These are phyloP conservation scores for Ametastegia equiseti DNA, from an alignment of 2,888 invertebrate species.

Conservation along the genomic window DNA sequence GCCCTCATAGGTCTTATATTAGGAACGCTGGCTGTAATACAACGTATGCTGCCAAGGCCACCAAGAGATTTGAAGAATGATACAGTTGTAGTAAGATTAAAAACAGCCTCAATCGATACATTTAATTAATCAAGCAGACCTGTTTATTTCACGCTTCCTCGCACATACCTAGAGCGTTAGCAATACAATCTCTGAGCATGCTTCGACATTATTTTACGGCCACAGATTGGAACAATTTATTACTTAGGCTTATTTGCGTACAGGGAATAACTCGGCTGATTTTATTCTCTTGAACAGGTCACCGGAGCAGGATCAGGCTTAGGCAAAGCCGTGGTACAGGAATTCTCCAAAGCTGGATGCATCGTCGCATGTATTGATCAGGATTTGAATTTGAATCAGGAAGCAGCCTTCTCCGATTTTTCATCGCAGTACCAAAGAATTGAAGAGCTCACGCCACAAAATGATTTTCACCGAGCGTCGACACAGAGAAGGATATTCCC, in stretches of 20 bases:
- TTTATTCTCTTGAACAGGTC: constrained; percentile 57
- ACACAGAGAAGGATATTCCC: constrained; percentile 56
- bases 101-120: background rate
- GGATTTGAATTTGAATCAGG: constrained; percentile 56
- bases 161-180: background rate
- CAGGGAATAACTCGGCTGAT: background rate
- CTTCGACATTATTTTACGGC: background rate
- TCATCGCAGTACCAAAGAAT: constrained; percentile 55
- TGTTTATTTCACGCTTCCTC: background rate
- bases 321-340: constrained; percentile 66
- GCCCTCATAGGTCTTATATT: constrained; percentile 61
- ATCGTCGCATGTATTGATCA: constrained; percentile 68
- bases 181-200: background rate
- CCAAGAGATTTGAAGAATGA: constrained; percentile 69
- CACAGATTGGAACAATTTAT: background rate
- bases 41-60: constrained; percentile 69
- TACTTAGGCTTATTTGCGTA: background rate
- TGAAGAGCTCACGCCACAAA: constrained; percentile 55
- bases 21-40: constrained; percentile 61
- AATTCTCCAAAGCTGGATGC: constrained; percentile 68
- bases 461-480: constrained; percentile 10
- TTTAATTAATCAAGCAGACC: too few species aligned
- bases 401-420: constrained; percentile 57
- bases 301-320: constrained; percentile 67
- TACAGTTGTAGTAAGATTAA: constrained; percentile 67